phyloP scores from a whole-genome alignment of 2,797 vertebrate species.

The Pogonophryne albipinna region DNA sequence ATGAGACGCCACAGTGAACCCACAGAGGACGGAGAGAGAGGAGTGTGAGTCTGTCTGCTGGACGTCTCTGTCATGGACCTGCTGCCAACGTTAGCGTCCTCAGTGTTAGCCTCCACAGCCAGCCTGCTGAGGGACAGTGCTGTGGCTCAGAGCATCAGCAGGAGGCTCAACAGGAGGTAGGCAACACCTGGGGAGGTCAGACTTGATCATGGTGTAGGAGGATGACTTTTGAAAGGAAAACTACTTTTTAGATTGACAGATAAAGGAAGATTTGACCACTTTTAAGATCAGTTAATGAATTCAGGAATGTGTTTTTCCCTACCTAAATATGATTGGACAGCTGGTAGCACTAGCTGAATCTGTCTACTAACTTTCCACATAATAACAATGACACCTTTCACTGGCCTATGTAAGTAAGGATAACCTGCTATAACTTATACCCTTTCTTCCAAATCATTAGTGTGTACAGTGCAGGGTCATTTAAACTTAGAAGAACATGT shows the following conservation, averaged over 20 bases:
- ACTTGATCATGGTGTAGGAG: too few relatives aligned
- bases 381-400: too few relatives aligned
- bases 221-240: not conserved
- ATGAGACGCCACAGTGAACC: slow-evolving; percentile 6
- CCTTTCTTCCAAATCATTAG: too few relatives aligned
- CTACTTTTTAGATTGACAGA: not conserved
- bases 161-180: slow-evolving; percentile 65
- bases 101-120: slow-evolving; percentile 46
- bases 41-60: not conserved
- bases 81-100: slow-evolving; percentile 38
- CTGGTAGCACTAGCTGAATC: not conserved
- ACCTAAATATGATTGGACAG: not conserved
- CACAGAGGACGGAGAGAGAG: slow-evolving; percentile 6
- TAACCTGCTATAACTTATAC: too few relatives aligned
- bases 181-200: slow-evolving; percentile 13
- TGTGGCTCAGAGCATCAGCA: slow-evolving; percentile 59
- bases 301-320: not conserved
- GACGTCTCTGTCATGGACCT: slow-evolving; percentile 43
- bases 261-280: not conserved
- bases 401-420: too few relatives aligned
- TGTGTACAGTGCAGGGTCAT: too few relatives aligned
- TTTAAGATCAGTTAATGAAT: not conserved
- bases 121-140: slow-evolving; percentile 62
- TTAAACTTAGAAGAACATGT: too few relatives aligned
- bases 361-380: too few relatives aligned